Evolutionary conservation across 2,113 vertebrate species (phyloP), one percentile per base, ranked within the genome.

Genomic region (Hyperoodon ampullatus): DNA sequence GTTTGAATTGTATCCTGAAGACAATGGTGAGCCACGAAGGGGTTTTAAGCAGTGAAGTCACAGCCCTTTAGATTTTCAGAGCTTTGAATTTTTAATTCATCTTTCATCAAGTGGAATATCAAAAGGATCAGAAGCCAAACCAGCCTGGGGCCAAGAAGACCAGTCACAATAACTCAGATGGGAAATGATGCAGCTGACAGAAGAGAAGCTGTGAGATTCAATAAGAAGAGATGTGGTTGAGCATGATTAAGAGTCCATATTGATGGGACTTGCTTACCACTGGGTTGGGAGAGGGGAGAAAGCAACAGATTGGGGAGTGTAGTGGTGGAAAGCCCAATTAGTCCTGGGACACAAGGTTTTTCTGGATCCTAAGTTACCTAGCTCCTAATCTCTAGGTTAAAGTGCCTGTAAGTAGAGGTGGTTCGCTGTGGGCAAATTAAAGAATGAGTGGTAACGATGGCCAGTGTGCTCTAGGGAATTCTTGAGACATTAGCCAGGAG

Each of bases 11-110:
- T 93, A 80, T 92, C 63, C 87, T 92, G 58, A 58, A 84, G 28
- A 14, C 10, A 81, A 0, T 44, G 3, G n/a, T 39, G 11, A 94
- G 6, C 39, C 18, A 82, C 1, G 7, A 71, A 93, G 14, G 1
- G 1, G 6, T 88, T 91, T 50, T 81, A 93, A 47, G 15, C 42
- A 70, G 18, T 70, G 26, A 23, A 77, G 72, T n/a, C 77, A 72
- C 10, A 93, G 53, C 2, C 66, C 21, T 82, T 88, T 65, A 61
- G 21, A 5, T 89, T 89, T 82, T 44, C 10, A 89, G 44, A 82
- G 33, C 26, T 89, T 89, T 89, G 39, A 71, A 87, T 61, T 97
- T 94, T 96, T 89, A 74, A 82, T 90, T 78, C 21, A 19, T 90
- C 24, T 88, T 95, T 97, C 39, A 91, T 3, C 14, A 88, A 88